Percentiles rank a stretch among this genome's conserved stretches.
phyloP scores from a whole-genome alignment of 2,113 vertebrate genomes.

The Mugil cephalus region DNA sequence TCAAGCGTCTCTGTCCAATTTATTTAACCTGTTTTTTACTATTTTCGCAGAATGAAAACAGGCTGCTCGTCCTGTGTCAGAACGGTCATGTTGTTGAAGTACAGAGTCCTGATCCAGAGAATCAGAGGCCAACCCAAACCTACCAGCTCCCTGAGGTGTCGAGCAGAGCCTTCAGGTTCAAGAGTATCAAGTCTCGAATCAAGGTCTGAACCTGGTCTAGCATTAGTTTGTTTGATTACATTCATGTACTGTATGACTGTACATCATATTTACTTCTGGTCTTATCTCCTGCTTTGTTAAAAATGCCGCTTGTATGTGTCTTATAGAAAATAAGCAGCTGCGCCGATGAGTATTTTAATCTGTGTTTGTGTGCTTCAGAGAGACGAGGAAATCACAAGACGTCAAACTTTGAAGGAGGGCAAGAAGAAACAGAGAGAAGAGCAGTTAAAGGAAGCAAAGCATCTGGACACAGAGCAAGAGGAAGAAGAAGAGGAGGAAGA shows the following conservation, averaged over 20 bases:
- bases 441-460: slow-evolving; percentile 50
- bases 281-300: no score
- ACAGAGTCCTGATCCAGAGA: slow-evolving; percentile 73
- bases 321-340: no score
- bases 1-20: neutral
- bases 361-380: slow-evolving; percentile 78
- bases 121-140: slow-evolving; percentile 66
- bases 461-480: slow-evolving; percentile 30
- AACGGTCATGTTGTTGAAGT: slow-evolving; percentile 89
- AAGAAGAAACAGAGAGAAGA: slow-evolving; percentile 69
- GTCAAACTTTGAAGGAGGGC: slow-evolving; percentile 76
- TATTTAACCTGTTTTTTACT: neutral
- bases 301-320: no score
- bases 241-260: neutral
- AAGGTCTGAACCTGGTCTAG: slow-evolving; percentile 79
- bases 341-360: no score
- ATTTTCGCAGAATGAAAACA: slow-evolving; percentile 81
- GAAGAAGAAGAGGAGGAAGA: slow-evolving; percentile 77
- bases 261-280: no score
- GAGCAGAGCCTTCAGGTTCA: slow-evolving; percentile 88
- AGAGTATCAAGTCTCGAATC: slow-evolving; percentile 91
- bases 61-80: slow-evolving; percentile 89
- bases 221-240: neutral
- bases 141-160: slow-evolving; percentile 85
- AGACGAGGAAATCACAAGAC: slow-evolving; percentile 82